phyloP scores from a whole-genome alignment of 1,140 invertebrate species.

The Leucophenga varia region DNA sequence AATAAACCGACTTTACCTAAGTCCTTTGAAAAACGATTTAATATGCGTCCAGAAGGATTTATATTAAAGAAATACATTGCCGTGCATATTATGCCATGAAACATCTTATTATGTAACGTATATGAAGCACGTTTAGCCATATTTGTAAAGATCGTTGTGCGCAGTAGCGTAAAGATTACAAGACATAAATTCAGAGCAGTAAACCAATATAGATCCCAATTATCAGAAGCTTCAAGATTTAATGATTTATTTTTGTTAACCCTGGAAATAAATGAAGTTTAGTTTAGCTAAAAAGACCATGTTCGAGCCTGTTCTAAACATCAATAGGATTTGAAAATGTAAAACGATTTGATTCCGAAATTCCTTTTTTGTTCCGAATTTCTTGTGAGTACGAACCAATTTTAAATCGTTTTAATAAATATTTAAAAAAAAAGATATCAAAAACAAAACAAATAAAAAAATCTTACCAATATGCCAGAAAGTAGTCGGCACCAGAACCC shows the following conservation, averaged over 20 bases:
- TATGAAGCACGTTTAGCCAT: constrained; percentile 31
- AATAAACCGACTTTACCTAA: constrained; percentile 66
- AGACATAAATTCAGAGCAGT: constrained; percentile 20
- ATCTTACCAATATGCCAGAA: constrained; percentile 33
- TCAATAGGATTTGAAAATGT: too few species aligned
- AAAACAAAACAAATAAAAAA: too few species aligned
- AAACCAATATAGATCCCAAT: constrained; percentile 28
- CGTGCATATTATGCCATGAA: constrained; percentile 46
- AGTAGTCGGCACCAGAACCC: constrained; percentile 26
- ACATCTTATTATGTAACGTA: constrained; percentile 31
- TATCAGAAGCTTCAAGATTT: constrained; percentile 3
- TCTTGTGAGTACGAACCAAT: too few species aligned
- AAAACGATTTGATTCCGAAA: too few species aligned
- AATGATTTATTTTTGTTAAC: constrained; percentile 27
- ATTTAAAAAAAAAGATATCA: too few species aligned
- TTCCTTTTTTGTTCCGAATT: too few species aligned
- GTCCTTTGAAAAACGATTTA: constrained; percentile 78
- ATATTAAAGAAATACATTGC: constrained; percentile 79
- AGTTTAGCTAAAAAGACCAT: too few species aligned
- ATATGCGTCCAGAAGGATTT: constrained; percentile 71
- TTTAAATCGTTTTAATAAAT: too few species aligned
- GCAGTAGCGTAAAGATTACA: constrained; percentile 31
- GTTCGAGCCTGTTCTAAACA: too few species aligned
- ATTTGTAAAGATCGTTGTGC: constrained; percentile 30
- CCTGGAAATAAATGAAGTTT: constrained; percentile 7